phyloP scores from a whole-genome alignment of 2,888 invertebrate species.

The Lycocerus yunnanus region DNA sequence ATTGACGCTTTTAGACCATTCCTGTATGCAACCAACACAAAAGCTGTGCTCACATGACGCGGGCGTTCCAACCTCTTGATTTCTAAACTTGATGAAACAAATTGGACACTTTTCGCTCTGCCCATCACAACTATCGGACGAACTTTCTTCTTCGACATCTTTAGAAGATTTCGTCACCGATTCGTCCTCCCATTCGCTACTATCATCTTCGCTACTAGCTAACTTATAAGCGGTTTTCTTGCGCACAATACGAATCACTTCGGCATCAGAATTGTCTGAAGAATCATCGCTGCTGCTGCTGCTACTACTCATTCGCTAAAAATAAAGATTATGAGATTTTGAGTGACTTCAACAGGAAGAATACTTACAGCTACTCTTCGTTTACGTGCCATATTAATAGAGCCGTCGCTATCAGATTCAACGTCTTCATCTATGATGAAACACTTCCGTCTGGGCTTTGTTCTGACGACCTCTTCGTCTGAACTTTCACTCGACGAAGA shows the following conservation, averaged over 20 bases:
- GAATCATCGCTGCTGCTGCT: slow-evolving; percentile 62
- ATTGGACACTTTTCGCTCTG: slow-evolving; percentile 88
- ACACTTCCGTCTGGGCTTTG: slow-evolving; percentile 27
- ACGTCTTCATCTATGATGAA: slow-evolving; percentile 38
- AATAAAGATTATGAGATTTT: neutral
- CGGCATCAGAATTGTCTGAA: slow-evolving; percentile 48
- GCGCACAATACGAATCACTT: slow-evolving; percentile 30
- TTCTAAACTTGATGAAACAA: slow-evolving; percentile 76
- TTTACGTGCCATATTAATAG: slow-evolving; percentile 53
- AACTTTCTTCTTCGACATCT: slow-evolving; percentile 38
- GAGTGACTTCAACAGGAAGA: neutral
- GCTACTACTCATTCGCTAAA: slow-evolving; percentile 41
- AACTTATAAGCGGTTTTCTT: neutral
- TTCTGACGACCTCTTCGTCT: slow-evolving; percentile 29
- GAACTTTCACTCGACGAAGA: slow-evolving; percentile 39
- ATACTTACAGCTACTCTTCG: slow-evolving; percentile 57
- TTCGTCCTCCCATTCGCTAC: slow-evolving; percentile 43
- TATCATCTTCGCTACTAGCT: slow-evolving; percentile 22
- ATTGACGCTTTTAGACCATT: slow-evolving; percentile 95
- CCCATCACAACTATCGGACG: slow-evolving; percentile 69
- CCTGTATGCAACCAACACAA: slow-evolving; percentile 86
- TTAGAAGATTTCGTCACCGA: neutral
- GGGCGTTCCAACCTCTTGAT: slow-evolving; percentile 84
- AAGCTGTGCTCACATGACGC: slow-evolving; percentile 88
- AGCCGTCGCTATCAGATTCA: slow-evolving; percentile 57